Evolutionary conservation across 2,888 invertebrate genomes (phyloP).

Genomic region (Agriopis marginaria): DNA sequence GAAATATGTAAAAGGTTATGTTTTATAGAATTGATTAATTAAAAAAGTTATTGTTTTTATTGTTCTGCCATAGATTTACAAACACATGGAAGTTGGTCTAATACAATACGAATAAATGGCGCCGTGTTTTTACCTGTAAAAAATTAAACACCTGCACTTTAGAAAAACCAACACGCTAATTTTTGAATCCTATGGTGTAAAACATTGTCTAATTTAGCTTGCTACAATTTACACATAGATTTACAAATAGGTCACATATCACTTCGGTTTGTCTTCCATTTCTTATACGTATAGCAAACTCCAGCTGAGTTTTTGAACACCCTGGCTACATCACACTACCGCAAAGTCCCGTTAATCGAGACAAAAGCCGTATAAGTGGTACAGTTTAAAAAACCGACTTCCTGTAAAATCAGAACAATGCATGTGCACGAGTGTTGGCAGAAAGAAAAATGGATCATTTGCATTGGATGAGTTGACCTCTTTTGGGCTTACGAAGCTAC

Average conservation of each 20-base stretch:
- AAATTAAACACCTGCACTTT: no score
- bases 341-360: constrained; percentile 64
- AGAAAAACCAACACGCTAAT: no score
- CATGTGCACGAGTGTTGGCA: constrained; percentile 55
- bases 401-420: constrained; percentile 63
- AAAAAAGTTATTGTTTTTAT: neutral
- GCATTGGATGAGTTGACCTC: constrained; percentile 63
- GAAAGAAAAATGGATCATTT: constrained; percentile 67
- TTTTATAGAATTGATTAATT: neutral
- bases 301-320: constrained; percentile 36
- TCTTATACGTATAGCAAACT: neutral
- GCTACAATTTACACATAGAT: no score
- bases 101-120: no score
- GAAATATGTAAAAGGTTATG: neutral
- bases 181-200: no score
- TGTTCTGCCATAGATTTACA: no score
- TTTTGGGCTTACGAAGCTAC: constrained; percentile 49
- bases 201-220: no score
- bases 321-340: constrained; percentile 62
- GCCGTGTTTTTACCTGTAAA: no score
- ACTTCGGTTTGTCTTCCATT: no score
- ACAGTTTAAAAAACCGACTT: constrained; percentile 67
- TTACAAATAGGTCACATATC: no score
- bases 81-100: no score
- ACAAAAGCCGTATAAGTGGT: constrained; percentile 65